A percentile compares a stretch with the other conserved stretches of the same genome.
Evolutionary conservation across 2,797 vertebrate genomes (phyloP).

Genomic region (Odontamblyopus rebecca): DNA sequence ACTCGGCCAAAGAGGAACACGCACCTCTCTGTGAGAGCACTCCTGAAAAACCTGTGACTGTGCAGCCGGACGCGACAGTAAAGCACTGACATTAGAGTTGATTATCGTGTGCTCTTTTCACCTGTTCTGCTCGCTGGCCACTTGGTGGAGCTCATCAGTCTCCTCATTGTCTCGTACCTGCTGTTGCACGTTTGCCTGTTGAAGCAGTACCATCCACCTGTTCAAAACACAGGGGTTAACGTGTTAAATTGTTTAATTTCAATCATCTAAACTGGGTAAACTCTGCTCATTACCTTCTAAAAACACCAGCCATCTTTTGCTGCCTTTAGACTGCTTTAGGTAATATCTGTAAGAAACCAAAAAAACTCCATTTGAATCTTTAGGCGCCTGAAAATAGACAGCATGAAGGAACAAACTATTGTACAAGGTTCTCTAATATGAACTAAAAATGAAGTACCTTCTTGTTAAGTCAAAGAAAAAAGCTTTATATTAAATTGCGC

Average conservation of each 20-base stretch:
- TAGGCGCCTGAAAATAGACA: background rate
- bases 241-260: background rate
- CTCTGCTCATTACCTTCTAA: constrained; percentile 84
- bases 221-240: constrained; percentile 21
- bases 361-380: background rate
- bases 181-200: constrained; percentile 88
- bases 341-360: constrained; percentile 82
- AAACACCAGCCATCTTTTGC: constrained; percentile 90
- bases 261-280: background rate
- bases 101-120: constrained; percentile 51
- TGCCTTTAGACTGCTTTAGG: constrained; percentile 92
- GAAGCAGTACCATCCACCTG: constrained; percentile 97
- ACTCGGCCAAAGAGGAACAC: constrained; percentile 47
- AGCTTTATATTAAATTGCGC: background rate
- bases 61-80: background rate
- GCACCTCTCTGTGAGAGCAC: constrained; percentile 50
- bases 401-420: background rate
- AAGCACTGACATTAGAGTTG: background rate
- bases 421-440: background rate
- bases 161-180: constrained; percentile 85
- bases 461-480: background rate
- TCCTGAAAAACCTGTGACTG: constrained; percentile 15
- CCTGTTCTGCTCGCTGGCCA: constrained; percentile 89
- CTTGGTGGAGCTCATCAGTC: constrained; percentile 91
- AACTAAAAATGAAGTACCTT: background rate